Base-by-base conservation (phyloP, 2,797 vertebrate genomes). In the Cynodonichthys magdalenae region DNA sequence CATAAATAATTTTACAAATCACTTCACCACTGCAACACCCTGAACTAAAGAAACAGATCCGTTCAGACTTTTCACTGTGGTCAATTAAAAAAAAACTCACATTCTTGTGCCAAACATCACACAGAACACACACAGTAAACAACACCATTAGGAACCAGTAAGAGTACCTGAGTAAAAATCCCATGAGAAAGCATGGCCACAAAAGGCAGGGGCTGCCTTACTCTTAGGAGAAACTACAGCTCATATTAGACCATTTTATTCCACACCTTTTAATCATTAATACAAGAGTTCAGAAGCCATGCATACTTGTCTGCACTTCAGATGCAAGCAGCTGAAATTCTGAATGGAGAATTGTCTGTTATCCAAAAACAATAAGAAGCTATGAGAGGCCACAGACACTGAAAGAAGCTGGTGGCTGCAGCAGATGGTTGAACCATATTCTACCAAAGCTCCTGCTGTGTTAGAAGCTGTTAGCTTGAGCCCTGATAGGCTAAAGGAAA, bases 101-200 rank as follows among this genome's bases (percentile, higher is more conserved):
- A 56, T 7, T 10, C 31, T 53, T 41, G 19, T 18, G 55, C 11
- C 64, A 60, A 4, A 60, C 56, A 65, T 66, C 64, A 64, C 73
- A 78, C 68, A 67, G 54, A 59, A 83, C 69, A 71, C n/a, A 79
- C 64, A 71, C 66, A 81, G 53, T 64, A 72, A 74, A 79, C 59
- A 81, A 77, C 68, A 84, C 42, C 42, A 56, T 63, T 60, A 86
- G 66, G 89, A 90, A 83, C 79, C 56, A 63, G 67, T 49, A 81
- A 82, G 66, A 64, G 90, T 93, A 93, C 91, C 92, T 94, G 92
- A 90, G 83, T 93, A 93, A 90, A 92, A 91, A 81, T 92, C 92
- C 92, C 92, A 93, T 87, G 89, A 92, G 90, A 93, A 91, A 82
- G 92, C 88, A 86, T 92, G 90, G 82, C 92, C 92, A 89, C 91